Conservation (phyloP, 2,113 vertebrate genomes). For the Cairina moschata region DNA sequence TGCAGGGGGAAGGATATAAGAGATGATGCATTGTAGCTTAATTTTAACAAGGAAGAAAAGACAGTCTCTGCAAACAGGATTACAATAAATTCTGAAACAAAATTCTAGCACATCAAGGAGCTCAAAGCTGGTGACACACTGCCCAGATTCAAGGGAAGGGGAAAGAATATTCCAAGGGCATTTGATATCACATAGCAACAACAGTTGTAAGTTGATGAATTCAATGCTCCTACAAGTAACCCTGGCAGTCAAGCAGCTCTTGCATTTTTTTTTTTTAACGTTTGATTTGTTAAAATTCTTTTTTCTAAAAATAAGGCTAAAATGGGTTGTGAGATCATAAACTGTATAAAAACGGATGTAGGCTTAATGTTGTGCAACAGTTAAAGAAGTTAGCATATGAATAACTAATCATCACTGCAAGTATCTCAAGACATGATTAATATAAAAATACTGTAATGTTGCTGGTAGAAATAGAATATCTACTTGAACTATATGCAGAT, state of each 20-base stretch:
- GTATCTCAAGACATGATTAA: neutral
- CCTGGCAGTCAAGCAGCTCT: neutral
- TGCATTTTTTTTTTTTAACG: neutral
- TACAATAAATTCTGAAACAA: neutral
- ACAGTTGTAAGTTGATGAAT: neutral
- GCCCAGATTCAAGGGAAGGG: neutral
- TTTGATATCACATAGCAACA: neutral
- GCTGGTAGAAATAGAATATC: neutral
- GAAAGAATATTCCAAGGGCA: neutral
- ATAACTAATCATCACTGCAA: neutral
- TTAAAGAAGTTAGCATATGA: conserved; percentile 36
- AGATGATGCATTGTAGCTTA: neutral
- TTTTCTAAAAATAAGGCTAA: conserved; percentile 24
- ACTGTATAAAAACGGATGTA: neutral
- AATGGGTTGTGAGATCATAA: conserved; percentile 12
- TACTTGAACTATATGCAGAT: neutral
- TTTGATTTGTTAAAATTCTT: conserved; percentile 5
- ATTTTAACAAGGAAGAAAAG: neutral
- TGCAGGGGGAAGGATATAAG: neutral
- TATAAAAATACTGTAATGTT: neutral
- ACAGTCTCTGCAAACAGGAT: neutral
- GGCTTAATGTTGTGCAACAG: conserved; percentile 3
- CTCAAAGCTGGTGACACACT: neutral
- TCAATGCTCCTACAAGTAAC: neutral
- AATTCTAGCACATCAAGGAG: neutral